Base-by-base conservation (phyloP, 2,888 invertebrate genomes). In the Clusia tigrina region DNA sequence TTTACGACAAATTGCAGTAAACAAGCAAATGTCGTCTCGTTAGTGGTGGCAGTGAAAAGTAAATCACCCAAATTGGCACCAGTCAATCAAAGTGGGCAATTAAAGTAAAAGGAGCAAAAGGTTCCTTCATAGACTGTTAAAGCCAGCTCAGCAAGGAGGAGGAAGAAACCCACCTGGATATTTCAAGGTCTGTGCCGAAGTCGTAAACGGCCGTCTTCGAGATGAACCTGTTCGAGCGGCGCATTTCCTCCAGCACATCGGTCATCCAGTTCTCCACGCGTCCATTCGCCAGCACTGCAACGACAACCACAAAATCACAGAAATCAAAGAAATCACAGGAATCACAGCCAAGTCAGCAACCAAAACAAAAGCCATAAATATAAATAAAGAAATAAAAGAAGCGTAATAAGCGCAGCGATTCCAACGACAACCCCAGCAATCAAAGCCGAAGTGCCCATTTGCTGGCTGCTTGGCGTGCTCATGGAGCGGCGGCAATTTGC, bases 231-330 rank as follows among this genome's bases (percentile, higher is more conserved):
- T 95, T 95, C 0, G 95, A 90, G 54, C 84, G 85, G 48, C 92
- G 87, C 96, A 96, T 96, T 84, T 96, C 95, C 2, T 82, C 85
- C 18, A 96, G 86, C 1, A 95, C 91, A 32, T 89, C 85, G 68
- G 91, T 93, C 95, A 96, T 94, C 96, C 96, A 96, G 72, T 92
- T 91, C 82, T 96, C 96, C 1, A 96, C 93, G 68, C 91, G 89
- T 1, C 94, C 94, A 72, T 92, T 91, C 0, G 92, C 90, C 58
- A 87, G 83, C 0, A 94, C 91, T 81, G 32, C 22, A 65, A 67
- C 69, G 71, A 75, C n/a, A n/a, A n/a, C n/a, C n/a, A n/a, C n/a
- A n/a, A n/a, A n/a, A 78, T 76, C 57, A 64, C 64, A 67, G n/a
- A n/a, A n/a, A n/a, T n/a, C n/a, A 46, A 38, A n/a, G 22, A 37